phyloP scores from a whole-genome alignment of 2,888 invertebrate species.

The Sturmia bella region DNA sequence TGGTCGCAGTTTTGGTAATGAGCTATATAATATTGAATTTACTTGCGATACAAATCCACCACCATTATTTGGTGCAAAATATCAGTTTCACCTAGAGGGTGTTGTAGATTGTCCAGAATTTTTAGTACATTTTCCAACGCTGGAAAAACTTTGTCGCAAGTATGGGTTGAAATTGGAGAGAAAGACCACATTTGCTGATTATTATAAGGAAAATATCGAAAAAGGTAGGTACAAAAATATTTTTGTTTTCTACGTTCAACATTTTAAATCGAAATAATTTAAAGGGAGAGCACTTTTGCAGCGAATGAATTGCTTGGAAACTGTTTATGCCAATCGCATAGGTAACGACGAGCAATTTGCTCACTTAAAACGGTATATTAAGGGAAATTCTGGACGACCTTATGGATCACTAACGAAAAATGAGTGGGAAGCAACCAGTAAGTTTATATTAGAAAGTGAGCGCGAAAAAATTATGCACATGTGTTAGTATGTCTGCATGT shows the following conservation, averaged over 20 bases:
- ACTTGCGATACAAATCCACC: slow-evolving; percentile 86
- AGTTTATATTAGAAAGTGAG: slow-evolving; percentile 73
- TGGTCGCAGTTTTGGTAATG: slow-evolving; percentile 88
- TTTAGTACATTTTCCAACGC: slow-evolving; percentile 94
- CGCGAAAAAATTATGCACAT: too few species aligned
- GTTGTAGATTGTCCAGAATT: slow-evolving; percentile 99
- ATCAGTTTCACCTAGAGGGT: slow-evolving; percentile 96
- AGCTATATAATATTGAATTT: slow-evolving; percentile 89
- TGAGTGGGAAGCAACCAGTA: slow-evolving; percentile 97
- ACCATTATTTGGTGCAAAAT: slow-evolving; percentile 97
- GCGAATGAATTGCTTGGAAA: slow-evolving; percentile 91
- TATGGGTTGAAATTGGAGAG: slow-evolving; percentile 87
- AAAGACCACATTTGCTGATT: slow-evolving; percentile 90
- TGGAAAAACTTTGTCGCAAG: slow-evolving; percentile 88
- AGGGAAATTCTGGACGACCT: slow-evolving; percentile 79
- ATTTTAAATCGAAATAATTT: slow-evolving; percentile 4
- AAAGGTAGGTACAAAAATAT: slow-evolving; percentile 72
- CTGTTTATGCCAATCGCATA: slow-evolving; percentile 85
- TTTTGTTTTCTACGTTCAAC: neutral
- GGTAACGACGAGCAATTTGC: slow-evolving; percentile 86
- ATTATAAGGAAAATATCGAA: slow-evolving; percentile 83
- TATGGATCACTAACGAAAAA: slow-evolving; percentile 92
- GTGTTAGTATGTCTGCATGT: too few species aligned
- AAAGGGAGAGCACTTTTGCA: slow-evolving; percentile 84
- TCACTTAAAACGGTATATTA: slow-evolving; percentile 86